Conservation (phyloP, 2,113 vertebrate species). For the Gymnobelideus leadbeateri region DNA sequence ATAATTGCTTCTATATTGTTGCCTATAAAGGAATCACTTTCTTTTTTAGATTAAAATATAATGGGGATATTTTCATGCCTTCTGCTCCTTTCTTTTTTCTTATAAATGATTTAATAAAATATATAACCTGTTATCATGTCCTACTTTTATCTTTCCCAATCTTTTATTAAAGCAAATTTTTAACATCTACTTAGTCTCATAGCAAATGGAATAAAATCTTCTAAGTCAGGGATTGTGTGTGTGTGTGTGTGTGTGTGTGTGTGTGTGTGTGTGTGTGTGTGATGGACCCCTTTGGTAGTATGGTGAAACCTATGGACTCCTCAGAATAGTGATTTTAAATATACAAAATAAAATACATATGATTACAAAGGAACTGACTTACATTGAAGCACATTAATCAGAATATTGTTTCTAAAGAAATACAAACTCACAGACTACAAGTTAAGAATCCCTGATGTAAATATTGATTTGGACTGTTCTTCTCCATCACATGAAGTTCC, state of each 20-base stretch:
- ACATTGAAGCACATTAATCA: background rate
- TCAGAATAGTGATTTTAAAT: background rate
- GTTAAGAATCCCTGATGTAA: background rate
- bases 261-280: background rate
- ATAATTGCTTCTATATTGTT: background rate
- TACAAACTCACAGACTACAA: background rate
- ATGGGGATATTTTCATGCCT: background rate
- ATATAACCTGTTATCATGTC: background rate
- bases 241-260: background rate
- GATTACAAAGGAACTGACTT: background rate
- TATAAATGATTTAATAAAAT: background rate
- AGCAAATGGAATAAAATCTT: background rate
- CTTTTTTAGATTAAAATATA: background rate
- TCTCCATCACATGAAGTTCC: constrained; percentile 28
- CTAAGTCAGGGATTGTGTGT: background rate
- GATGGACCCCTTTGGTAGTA: background rate
- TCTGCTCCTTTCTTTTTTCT: background rate
- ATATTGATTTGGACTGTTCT: constrained; percentile 20
- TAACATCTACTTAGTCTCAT: constrained; percentile 11
- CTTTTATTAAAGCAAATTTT: background rate
- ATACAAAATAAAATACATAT: background rate
- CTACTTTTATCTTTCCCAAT: background rate
- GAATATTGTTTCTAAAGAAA: background rate
- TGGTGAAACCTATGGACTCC: background rate
- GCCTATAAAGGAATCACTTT: background rate